Base-by-base conservation (phyloP, 2,113 vertebrate genomes). In the Synchiropus splendidus region DNA sequence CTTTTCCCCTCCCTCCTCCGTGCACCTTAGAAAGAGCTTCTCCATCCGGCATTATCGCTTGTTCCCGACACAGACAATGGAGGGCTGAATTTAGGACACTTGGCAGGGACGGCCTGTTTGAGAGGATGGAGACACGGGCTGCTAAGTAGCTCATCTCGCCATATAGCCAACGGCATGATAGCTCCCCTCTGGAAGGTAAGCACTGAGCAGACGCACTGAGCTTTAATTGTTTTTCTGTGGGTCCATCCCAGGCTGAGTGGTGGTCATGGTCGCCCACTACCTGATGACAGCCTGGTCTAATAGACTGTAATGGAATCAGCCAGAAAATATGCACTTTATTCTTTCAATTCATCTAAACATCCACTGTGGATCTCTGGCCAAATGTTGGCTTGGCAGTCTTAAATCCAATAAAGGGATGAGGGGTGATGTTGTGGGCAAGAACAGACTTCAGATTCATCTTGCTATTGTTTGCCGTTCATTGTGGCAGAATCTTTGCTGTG, bases 31-130 rank as follows among this genome's bases (percentile, higher is more conserved):
- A 61, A 61, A 67, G 54, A 56, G 42, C 2, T 42, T 54, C 48
- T 63, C 64, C 48, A 57, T 58, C 62, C 61, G 67, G 48, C 51
- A 36, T 45, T 45, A 17, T 16, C 32, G 54, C 65, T 70, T 42
- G 27, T 76, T 66, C 68, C 60, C 55, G 61, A 64, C 45, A 56
- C 62, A 66, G 60, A 84, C 80, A 84, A 82, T 77, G 49, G 54
- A 62, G 60, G 16, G 4, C 42, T 62, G 69, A 73, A 82, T 85
- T 83, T 75, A 79, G 78, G 79, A 70, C 65, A 73, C 64, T 75
- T 80, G 78, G 74, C 64, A 65, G 63, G 35, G 37, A 33, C 32
- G 45, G 42, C 41, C 16, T 41, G 51, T 65, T 51, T 40, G 45
- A 65, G 53, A 55, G 63, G 58, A 67, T 51, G 61, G 56, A 42